Base-by-base conservation (phyloP, 1,140 invertebrate species). In the Colletes gigas region DNA sequence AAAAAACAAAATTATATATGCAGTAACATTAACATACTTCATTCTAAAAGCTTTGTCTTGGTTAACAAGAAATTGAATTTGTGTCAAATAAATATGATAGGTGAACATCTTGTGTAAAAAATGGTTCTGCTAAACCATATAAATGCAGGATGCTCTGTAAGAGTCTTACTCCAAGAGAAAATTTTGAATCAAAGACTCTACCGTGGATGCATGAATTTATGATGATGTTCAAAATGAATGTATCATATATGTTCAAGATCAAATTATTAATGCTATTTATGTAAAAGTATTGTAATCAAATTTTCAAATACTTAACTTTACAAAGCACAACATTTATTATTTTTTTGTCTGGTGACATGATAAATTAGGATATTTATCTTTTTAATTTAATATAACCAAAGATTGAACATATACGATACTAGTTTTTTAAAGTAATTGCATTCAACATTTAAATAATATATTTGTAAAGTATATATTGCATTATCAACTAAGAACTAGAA, bases 21-120 rank as follows among this genome's bases (percentile, higher is more conserved):
- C 96, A 77, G 92, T 97, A 83, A 97, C 97, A 19, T 93, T 98
- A 87, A 95, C 97, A 14, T 98, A 98, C 91, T 95, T 98, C 89
- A 93, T 98, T 85, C 94, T 98, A 74, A 98, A 98, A 95, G 95
- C 97, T 76, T 95, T 98, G 80, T 94, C 97, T 81, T 98, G 97
- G 97, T 93, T 98, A 78, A 97, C 96, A 92, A 95, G 96, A 92
- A 93, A 93, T 69, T 93, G 89, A 86, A 4, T 47, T 52, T 52
- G 0, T 39, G 2, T 78, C 10, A 44, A 54, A 12, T 52, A 66
- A 55, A 57, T 70, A 17, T 17, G 57, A 44, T 52, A 41, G 3
- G 21, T 62, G 17, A 54, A 54, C 59, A 67, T 75, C 79, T 83
- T 65, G 39, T 50, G 69, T 54, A n/a, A 63, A n/a, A 60, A 52